Evolutionary conservation across 2,888 invertebrate genomes (phyloP), one percentile per base, ranked within the genome.

Genomic region (Tridacna crocea): DNA sequence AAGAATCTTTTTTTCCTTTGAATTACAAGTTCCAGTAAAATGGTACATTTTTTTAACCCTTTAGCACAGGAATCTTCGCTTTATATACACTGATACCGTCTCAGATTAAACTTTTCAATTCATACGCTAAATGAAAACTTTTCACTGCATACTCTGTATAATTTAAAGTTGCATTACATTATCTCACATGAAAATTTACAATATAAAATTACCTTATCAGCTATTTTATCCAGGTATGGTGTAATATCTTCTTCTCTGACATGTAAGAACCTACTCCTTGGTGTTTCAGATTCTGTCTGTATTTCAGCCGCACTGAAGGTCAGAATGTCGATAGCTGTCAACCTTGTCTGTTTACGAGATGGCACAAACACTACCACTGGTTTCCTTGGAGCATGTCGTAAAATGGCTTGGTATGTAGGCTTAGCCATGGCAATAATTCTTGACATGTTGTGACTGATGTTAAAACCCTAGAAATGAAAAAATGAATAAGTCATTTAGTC

Each of bases 401-500:
- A 93, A 58, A 99, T 97, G 0, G 98, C 97, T 95, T 98, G 98
- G 95, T 99, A 99, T 0, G 98, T 97, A 0, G 99, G 99, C 93
- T 99, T 99, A 0, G 98, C 97, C 99, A 99, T 99, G 0, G 99
- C 98, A 0, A 99, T 97, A 48, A 99, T 96, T 17, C 99, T 96
- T 0, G 99, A 98, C 0, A 98, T 98, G 93, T 99, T 99, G 95
- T 99, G 99, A 0, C 99, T 98, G 63, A 99, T 97, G 95, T 99
- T 99, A 95, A 99, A 97, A 22, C 99, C 99, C 96, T 97, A 95
- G 47, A 91, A 83, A 27, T 61, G 13, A 70, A 15, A 55, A 60
- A 65, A 36, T 65, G 17, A n/a, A n/a, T 51, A 51, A 51, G 12
- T 51, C 51, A 51, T 51, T 51, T 13, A 12, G 51, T 51, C 51